Conservation (phyloP, 53 echinoderm and acorn worm species). For the Glandiceps talaboti region DNA sequence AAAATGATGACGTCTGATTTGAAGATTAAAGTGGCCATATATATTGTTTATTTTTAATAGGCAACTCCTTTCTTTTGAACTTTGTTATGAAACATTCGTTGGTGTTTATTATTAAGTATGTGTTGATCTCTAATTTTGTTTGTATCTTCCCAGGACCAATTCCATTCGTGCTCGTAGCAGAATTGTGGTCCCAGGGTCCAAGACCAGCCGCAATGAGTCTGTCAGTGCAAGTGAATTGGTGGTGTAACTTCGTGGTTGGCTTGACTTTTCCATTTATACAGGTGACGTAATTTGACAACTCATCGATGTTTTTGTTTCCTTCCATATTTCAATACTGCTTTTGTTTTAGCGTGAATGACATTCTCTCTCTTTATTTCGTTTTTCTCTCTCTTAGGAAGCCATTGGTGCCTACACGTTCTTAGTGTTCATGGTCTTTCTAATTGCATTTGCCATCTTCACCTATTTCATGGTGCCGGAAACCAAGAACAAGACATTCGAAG, state of each 20-base stretch:
- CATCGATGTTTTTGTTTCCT: too few relatives aligned
- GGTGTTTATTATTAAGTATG: too few relatives aligned
- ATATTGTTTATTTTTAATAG: too few relatives aligned
- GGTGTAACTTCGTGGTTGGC: constrained; percentile 78
- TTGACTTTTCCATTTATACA: constrained; percentile 66
- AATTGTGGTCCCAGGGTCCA: constrained; percentile 84
- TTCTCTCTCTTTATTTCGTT: too few relatives aligned
- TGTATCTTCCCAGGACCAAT: constrained; percentile 44
- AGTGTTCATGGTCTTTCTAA: constrained; percentile 72
- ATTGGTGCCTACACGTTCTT: constrained; percentile 79
- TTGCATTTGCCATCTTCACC: constrained; percentile 49
- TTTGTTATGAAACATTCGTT: too few relatives aligned
- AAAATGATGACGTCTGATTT: too few relatives aligned
- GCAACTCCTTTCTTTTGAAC: too few relatives aligned
- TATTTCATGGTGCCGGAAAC: constrained; percentile 96
- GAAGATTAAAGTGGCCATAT: too few relatives aligned
- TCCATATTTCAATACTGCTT: too few relatives aligned
- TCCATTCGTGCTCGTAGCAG: constrained; percentile 81
- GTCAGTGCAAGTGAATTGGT: constrained; percentile 87
- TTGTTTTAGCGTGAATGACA: too few relatives aligned
- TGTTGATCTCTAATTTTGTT: too few relatives aligned
- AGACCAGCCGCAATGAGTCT: constrained; percentile 82
- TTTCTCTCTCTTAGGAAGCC: constrained; percentile 48
- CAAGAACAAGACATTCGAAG: constrained; percentile 71
- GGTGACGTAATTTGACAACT: too few relatives aligned